These are phyloP conservation scores for Amphiura filiformis DNA, from an alignment of 35 echinoderm and acorn worm genomes.

Conservation along the genomic window DNA sequence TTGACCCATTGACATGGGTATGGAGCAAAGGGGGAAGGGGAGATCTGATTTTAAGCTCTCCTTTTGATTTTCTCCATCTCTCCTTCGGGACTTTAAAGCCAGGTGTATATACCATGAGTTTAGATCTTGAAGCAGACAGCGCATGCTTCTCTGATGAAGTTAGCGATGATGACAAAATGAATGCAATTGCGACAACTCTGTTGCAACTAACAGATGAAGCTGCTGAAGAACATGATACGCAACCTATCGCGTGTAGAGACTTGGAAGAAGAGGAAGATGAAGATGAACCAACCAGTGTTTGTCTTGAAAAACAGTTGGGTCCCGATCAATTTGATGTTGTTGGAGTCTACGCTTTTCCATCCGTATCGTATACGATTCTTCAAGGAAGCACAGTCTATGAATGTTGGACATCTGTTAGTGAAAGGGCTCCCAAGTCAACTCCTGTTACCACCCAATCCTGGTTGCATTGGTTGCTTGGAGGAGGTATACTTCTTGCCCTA, in stretches of 20 bases:
- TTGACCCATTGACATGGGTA: slow-evolving; percentile 69
- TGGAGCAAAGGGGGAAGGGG: slow-evolving; percentile 61
- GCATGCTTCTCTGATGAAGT: slow-evolving; percentile 20
- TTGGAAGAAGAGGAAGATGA: slow-evolving; percentile 22
- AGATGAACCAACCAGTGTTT: slow-evolving; percentile 28
- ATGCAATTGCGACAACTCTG: slow-evolving; percentile 22
- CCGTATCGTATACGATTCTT: slow-evolving; percentile 57
- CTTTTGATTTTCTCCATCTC: slow-evolving; percentile 75
- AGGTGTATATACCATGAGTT: slow-evolving; percentile 29
- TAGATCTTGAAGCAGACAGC: slow-evolving; percentile 2
- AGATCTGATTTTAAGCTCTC: slow-evolving; percentile 49
- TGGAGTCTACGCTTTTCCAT: slow-evolving; percentile 48
- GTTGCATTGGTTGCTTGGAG: slow-evolving; percentile 37
- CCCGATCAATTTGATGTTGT: slow-evolving; percentile 43
- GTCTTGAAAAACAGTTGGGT: slow-evolving; percentile 62
- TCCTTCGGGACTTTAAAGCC: slow-evolving; percentile 51
- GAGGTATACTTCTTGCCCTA: slow-evolving; percentile 56
- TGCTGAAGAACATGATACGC: neutral
- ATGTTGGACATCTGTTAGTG: slow-evolving; percentile 39
- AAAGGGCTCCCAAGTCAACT: neutral
- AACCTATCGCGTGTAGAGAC: neutral
- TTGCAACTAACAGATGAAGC: neutral
- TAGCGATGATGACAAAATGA: slow-evolving; percentile 32
- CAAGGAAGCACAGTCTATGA: slow-evolving; percentile 74
- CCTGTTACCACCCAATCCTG: slow-evolving; percentile 35